Base-by-base conservation (phyloP, 2,797 vertebrate species). In the Cryptoblepharus egeriae region DNA sequence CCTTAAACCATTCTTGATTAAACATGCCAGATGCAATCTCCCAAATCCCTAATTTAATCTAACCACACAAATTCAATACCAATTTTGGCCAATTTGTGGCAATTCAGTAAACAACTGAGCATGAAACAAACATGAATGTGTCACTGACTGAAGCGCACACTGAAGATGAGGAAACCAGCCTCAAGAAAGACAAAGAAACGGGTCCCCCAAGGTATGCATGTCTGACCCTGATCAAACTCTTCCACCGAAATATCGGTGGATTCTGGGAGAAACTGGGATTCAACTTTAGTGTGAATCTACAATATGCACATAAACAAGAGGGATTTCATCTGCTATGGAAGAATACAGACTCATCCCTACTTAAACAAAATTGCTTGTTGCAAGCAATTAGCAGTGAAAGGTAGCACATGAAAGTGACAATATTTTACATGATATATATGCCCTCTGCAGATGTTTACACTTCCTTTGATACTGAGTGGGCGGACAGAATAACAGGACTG, bases 61-160 rank as follows among this genome's bases (percentile, higher is more conserved):
- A 75, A 71, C 79, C 57, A 37, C 11, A 80, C 24, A 73, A 64
- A 55, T 82, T 84, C 55, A 82, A 57, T 63, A 84, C 11, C 72
- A 76, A 91, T 84, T 81, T 86, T 45, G 26, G 61, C 67, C 24
- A 39, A 80, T 20, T 77, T 85, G 57, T 60, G 11, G 78, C 70
- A 87, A 78, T 64, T 77, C 57, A 57, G 63, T 45, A 83, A 55
- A 69, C 42, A 77, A n/a, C 39, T 73, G 35, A 80, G 22, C 49
- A 70, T 79, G 72, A 79, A 45, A 32, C 5, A 70, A 64, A 73
- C 1, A 26, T 63, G 79, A 80, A 71, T 11, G 11, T 5, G 67
- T 26, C 1, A 55, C n/a, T 75, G 78, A 55, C n/a, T 73, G 78
- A 55, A 69, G 32, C 28, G 45, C 32, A n/a, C 32, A 2, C 13